Evolutionary conservation across 2,113 vertebrate genomes (phyloP).

Genomic region (Centropus unirufus): DNA sequence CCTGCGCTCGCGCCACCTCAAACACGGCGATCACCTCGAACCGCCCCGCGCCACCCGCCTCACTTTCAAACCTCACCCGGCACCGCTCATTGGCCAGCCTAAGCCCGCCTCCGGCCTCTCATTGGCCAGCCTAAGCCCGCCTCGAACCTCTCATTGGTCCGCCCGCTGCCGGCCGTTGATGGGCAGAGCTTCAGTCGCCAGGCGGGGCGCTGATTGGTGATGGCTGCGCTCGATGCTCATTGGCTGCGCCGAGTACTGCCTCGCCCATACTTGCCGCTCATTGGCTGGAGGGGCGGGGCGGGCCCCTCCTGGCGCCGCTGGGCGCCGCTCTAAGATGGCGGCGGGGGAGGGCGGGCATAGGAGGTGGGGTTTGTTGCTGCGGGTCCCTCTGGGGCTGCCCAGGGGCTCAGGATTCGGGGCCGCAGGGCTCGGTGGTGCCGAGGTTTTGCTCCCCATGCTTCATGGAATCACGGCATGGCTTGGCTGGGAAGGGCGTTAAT

Average conservation of each 20-base stretch:
- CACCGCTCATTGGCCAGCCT: background rate
- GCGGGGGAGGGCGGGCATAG: fast-evolving
- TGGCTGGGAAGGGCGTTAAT: no score
- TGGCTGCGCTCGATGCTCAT: fast-evolving
- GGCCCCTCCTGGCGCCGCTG: fast-evolving
- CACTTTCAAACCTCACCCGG: constrained; percentile 34
- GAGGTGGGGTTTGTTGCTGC: fast-evolving
- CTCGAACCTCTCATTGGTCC: background rate
- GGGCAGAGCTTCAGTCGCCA: fast-evolving
- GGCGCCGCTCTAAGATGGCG: background rate
- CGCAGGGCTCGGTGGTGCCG: background rate
- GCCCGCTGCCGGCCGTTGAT: fast-evolving
- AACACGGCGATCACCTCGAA: no score
- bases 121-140: background rate
- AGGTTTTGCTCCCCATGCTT: no score
- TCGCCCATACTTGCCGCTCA: fast-evolving
- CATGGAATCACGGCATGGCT: no score
- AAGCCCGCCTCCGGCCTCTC: background rate
- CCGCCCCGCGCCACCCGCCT: background rate
- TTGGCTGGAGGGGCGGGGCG: fast-evolving
- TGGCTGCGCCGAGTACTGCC: fast-evolving
- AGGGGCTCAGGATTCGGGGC: fast-evolving
- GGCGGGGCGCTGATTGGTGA: fast-evolving
- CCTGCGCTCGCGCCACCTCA: no score
- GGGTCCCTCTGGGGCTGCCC: no score